Conservation (phyloP, 2,797 vertebrate species). For the Hippocampus kuda region DNA sequence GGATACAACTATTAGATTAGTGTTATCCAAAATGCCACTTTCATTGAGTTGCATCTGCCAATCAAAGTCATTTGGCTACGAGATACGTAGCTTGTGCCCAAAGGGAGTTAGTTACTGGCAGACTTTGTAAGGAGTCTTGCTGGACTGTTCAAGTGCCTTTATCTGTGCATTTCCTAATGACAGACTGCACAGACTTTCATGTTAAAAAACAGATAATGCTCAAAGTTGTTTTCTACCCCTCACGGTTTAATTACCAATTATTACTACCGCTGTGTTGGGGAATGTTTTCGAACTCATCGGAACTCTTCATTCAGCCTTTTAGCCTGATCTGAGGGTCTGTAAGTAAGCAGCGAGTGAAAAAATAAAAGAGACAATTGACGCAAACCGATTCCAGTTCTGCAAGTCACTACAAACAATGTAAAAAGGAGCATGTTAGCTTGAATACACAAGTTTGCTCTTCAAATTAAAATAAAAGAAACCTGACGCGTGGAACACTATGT, state of each 20-base stretch:
- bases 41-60: conserved; percentile 52
- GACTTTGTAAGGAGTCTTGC: conserved; percentile 40
- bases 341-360: background rate
- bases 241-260: conserved; percentile 57
- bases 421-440: background rate
- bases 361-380: background rate
- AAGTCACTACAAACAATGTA: background rate
- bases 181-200: conserved; percentile 37
- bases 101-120: conserved; percentile 53
- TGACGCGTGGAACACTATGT: too few species aligned
- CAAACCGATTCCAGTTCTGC: background rate
- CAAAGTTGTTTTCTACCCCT: conserved; percentile 48
- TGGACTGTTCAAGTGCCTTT: conserved; percentile 56
- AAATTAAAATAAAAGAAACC: background rate
- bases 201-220: conserved; percentile 48
- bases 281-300: conserved; percentile 37
- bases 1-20: conserved; percentile 47
- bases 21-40: conserved; percentile 56
- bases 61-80: conserved; percentile 44
- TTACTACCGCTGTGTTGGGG: conserved; percentile 32
- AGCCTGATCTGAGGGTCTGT: background rate
- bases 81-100: conserved; percentile 43
- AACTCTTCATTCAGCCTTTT: conserved; percentile 23
- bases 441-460: background rate
- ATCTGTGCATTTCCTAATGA: conserved; percentile 49